These are phyloP conservation scores for Phoenicopterus ruber DNA, from an alignment of 2,113 vertebrate genomes.

Conservation along the genomic window DNA sequence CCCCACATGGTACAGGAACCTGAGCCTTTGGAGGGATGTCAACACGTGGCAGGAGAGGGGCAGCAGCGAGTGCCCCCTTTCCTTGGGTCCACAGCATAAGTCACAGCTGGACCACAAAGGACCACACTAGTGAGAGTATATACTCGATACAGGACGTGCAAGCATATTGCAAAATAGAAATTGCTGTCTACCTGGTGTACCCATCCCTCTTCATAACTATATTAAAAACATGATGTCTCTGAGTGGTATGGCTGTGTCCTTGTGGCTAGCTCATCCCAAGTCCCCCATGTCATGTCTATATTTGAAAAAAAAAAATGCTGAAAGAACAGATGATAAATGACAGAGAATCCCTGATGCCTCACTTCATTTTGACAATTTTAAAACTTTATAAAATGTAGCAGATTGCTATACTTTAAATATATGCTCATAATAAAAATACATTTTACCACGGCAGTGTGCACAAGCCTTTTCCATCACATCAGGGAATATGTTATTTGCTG, in stretches of 20 bases:
- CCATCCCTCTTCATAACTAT: not conserved
- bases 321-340: not conserved
- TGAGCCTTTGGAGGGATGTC: not conserved
- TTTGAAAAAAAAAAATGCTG: not conserved
- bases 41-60: not conserved
- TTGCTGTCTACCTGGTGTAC: not conserved
- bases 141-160: not conserved
- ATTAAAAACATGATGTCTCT: not conserved
- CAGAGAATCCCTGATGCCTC: not conserved
- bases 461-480: not conserved
- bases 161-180: not conserved
- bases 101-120: not conserved
- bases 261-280: not conserved
- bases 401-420: not conserved
- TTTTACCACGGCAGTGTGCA: not conserved
- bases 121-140: not conserved
- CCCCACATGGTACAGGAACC: not conserved
- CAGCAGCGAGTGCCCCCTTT: not conserved
- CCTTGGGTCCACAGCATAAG: not conserved
- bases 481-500: not conserved
- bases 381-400: not conserved
- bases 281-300: not conserved
- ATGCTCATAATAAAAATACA: not conserved
- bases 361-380: not conserved
- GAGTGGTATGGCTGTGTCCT: rapidly evolving